Base-by-base conservation (phyloP, 1,140 invertebrate genomes). In the Stenopsyche tienmushanensis region DNA sequence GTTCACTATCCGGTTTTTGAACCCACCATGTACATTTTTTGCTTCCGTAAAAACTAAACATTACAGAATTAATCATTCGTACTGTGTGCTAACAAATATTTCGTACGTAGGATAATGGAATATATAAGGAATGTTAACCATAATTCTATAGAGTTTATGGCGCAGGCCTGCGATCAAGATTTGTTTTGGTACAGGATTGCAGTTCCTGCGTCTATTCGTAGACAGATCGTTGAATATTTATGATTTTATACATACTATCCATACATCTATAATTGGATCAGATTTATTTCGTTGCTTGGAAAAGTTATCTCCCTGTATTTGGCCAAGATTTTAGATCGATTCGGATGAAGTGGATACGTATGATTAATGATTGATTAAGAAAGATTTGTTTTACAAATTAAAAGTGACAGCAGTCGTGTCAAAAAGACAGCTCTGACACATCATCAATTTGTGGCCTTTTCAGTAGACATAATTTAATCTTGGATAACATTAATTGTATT, bases 381-480 rank as follows among this genome's bases (percentile, higher is more conserved):
- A 20, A 5, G 5, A 20, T 53, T 53, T 20, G 49, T 53, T 21
- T n/a, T 21, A 15, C 8, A 20, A 59, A 59, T 59, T 42, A 44
- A 59, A 44, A 59, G 34, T 59, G 57, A 59, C 57, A 59, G 57
- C 2, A 7, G 57, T 59, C 41, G 18, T 44, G 57, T 44, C 39
- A 2, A 9, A 13, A 8, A 29, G 53, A 29, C 53, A 44, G 17
- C 20, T 44, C 23, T 44, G 57, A 59, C 57, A 44, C 20, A 23
- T 59, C 57, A 59, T 44, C 57, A 59, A 59, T 59, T 59, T 44
- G 41, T 44, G 34, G 41, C 18, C 57, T 59, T 59, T 59, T 59
- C 29, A 39, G 57, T 8, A 44, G 15, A 44, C 29, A 17, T 41
- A 29, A 41, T 41, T 41, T 20, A 15, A 59, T 59, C 41, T 9